Base-by-base conservation (phyloP, 2,888 invertebrate species). In the Bombylius discolor region DNA sequence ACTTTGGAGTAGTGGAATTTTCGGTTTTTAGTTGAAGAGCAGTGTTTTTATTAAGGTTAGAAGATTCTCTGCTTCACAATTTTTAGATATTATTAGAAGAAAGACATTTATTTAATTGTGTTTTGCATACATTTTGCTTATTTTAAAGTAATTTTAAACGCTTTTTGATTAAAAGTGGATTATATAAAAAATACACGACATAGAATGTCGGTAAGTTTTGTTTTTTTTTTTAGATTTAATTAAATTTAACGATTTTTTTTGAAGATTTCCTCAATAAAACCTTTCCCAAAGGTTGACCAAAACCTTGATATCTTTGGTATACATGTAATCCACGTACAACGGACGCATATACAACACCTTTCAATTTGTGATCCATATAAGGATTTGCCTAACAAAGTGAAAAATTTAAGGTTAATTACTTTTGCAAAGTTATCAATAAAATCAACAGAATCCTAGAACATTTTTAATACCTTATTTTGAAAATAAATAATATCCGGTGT, bases 291-390 rank as follows among this genome's bases (percentile, higher is more conserved):
- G 74, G 72, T 54, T 73, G 71, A 5, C 71, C 72, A 56, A 73
- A 74, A 4, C 66, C 66, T 58, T 73, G 70, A 58, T 67, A 69
- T 45, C 72, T 66, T 60, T 70, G 68, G 65, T 77, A 86, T 58
- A 85, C 78, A 46, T 81, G 76, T 51, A 78, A 70, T 1, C 86
- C 86, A 8, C 85, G 76, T 3, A 87, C 76, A 60, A 82, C 78
- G 0, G 86, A 87, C 58, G 80, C 76, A 65, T 79, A 73, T 14
- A 87, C 81, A 49, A 80, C 78, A 23, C 86, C 86, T 58, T 74
- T 76, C 33, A 86, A 66, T 59, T 73, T 71, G 61, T 75, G 79
- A 8, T 79, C 80, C 61, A 82, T 71, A 64, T 87, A 86, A 0
- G 86, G 85, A 33, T 83, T 83, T 13, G 84, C 67, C 82, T 84